Conservation (phyloP, 2,113 vertebrate species). For the Sinocyclocheilus anshuiensis region DNA sequence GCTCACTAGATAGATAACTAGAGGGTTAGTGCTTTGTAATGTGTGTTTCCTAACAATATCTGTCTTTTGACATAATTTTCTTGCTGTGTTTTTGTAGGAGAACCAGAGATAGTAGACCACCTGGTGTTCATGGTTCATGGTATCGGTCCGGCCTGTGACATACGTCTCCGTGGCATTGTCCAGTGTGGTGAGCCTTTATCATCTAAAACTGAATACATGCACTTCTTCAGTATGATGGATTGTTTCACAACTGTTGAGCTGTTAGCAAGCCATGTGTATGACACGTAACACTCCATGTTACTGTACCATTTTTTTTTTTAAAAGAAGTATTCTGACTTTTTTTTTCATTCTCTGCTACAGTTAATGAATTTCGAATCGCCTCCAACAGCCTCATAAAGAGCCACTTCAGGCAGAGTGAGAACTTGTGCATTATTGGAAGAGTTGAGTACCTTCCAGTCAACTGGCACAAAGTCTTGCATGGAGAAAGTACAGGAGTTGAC, state of each 20-base stretch:
- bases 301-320: not conserved
- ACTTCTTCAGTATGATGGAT: not conserved
- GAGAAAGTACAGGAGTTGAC: constrained; percentile 89
- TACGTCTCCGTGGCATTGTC: constrained; percentile 92
- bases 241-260: not conserved
- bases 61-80: not conserved
- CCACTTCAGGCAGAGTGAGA: constrained; percentile 88
- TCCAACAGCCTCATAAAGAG: constrained; percentile 87
- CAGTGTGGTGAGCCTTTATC: constrained; percentile 85
- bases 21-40: not conserved
- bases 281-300: not conserved
- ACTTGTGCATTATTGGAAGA: constrained; percentile 81
- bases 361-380: constrained; percentile 92
- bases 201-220: not conserved
- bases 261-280: not conserved
- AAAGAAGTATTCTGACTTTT: not conserved
- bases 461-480: constrained; percentile 95
- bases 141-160: constrained; percentile 94
- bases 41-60: too few species aligned
- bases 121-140: constrained; percentile 97
- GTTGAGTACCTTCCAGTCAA: constrained; percentile 98
- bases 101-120: constrained; percentile 91
- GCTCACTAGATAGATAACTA: not conserved
- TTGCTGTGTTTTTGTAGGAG: constrained; percentile 73
- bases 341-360: constrained; percentile 65